Conservation (phyloP, 2,797 vertebrate genomes). For the Semotilus atromaculatus region DNA sequence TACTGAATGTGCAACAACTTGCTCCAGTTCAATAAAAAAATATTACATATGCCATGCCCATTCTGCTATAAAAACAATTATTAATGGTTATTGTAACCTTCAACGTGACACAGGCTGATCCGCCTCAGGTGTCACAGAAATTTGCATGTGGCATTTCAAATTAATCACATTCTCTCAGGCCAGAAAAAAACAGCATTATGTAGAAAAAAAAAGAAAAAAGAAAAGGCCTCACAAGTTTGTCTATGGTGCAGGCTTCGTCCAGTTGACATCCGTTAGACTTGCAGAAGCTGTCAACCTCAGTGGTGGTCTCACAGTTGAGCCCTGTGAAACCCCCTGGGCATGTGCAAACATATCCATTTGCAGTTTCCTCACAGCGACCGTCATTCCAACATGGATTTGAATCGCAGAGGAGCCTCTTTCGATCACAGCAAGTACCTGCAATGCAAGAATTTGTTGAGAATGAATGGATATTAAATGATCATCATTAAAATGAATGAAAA, state of each 20-base stretch:
- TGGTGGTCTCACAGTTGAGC: constrained; percentile 70
- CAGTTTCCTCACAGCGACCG: constrained; percentile 70
- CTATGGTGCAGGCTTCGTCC: constrained; percentile 65
- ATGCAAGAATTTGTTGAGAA: constrained; percentile 10
- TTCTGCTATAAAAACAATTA: constrained; percentile 69
- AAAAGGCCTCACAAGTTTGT: constrained; percentile 76
- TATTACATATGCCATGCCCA: constrained; percentile 59
- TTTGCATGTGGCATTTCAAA: constrained; percentile 74
- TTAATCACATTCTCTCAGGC: constrained; percentile 63
- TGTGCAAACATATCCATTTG: constrained; percentile 69
- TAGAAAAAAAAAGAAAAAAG: constrained; percentile 22
- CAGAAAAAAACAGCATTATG: constrained; percentile 53
- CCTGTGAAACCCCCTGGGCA: constrained; percentile 74
- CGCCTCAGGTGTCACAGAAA: constrained; percentile 67
- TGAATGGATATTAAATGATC: constrained; percentile 6
- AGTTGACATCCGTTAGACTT: constrained; percentile 70
- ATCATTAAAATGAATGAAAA: background rate
- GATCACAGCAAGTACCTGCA: constrained; percentile 79
- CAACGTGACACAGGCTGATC: constrained; percentile 71
- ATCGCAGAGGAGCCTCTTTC: constrained; percentile 65
- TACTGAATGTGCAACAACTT: constrained; percentile 69
- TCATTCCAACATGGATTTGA: constrained; percentile 78
- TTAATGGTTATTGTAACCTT: constrained; percentile 71
- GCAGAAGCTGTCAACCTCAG: constrained; percentile 66
- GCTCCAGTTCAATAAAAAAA: constrained; percentile 62